Evolutionary conservation across 2,888 invertebrate species (phyloP), one percentile per base, ranked within the genome.

Genomic region (Sycophila texana): DNA sequence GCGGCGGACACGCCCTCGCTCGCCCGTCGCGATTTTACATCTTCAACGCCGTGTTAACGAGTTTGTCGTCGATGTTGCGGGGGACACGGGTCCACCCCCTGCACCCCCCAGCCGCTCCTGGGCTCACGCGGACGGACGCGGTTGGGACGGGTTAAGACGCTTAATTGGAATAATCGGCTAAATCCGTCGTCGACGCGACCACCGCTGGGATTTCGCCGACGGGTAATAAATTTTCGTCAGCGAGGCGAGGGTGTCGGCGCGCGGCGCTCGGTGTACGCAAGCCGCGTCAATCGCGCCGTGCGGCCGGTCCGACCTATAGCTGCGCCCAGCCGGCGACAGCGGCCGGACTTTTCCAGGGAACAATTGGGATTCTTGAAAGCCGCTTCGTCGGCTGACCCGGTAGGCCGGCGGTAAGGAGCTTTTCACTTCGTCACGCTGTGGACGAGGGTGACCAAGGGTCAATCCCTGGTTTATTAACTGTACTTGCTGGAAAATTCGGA

Each of bases 121-220:
- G 39, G 39, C 10, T 39, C 10, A 7, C 39, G 39, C 39, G 39
- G 39, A 10, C 39, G 39, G 30, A 30, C 30, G 30, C 30, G 49
- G 4, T 4, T 55, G 12, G 14, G 16, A 13, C 60, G 74, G 67
- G 66, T 79, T 81, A 81, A 74, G 77, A 79, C 74, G 74, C 77
- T 80, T 82, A 82, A 82, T 82, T 80, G 78, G 73, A 68, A 77
- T 82, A 80, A 82, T 82, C 80, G 78, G 79, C 74, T 82, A 78
- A 82, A 82, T 82, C 78, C 75, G 61, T 68, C 76, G 76, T 70
- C 70, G 74, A 47, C 63, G 63, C 18, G 39, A 18, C 47, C 53
- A 16, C 66, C 55, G 53, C 13, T 26, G 66, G 70, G 66, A 73
- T 73, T 76, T 73, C 51, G 47, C 63, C 61, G 14, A 47, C 39